Evolutionary conservation across 2,888 invertebrate genomes (phyloP).

Genomic region (Steinernema hermaphroditum): DNA sequence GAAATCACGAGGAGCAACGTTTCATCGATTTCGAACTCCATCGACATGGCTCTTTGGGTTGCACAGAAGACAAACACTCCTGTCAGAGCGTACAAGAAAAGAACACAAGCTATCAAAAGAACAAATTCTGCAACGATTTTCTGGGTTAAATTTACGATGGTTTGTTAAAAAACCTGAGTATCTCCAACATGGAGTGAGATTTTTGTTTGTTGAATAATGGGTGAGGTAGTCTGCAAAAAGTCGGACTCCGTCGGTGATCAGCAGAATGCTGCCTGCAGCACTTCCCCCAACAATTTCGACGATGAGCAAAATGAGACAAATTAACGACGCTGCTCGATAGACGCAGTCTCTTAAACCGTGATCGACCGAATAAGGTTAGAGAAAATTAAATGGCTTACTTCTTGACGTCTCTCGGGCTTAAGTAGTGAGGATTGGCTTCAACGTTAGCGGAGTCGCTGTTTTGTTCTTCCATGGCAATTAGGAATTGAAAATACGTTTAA

Average conservation of each 20-base stretch:
- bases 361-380: too few species aligned
- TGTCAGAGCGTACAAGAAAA: constrained; percentile 15
- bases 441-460: not conserved
- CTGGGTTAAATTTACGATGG: not conserved
- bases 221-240: constrained; percentile 21
- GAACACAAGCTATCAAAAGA: not conserved
- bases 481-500: too few species aligned
- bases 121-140: not conserved
- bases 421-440: not conserved
- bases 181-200: constrained; percentile 10
- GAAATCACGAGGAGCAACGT: not conserved
- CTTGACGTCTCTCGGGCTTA: not conserved
- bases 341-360: constrained; percentile 15
- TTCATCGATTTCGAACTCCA: constrained; percentile 24
- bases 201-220: constrained; percentile 3
- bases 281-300: constrained; percentile 19
- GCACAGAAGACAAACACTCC: constrained; percentile 24
- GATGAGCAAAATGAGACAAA: constrained; percentile 26
- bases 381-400: not conserved
- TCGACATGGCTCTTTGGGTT: constrained; percentile 12
- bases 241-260: constrained; percentile 9
- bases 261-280: constrained; percentile 17
- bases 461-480: not conserved
- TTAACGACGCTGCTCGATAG: not conserved
- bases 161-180: constrained; percentile 6